Conservation (phyloP, 2,888 invertebrate species). For the Acanthosepion pharaonis region DNA sequence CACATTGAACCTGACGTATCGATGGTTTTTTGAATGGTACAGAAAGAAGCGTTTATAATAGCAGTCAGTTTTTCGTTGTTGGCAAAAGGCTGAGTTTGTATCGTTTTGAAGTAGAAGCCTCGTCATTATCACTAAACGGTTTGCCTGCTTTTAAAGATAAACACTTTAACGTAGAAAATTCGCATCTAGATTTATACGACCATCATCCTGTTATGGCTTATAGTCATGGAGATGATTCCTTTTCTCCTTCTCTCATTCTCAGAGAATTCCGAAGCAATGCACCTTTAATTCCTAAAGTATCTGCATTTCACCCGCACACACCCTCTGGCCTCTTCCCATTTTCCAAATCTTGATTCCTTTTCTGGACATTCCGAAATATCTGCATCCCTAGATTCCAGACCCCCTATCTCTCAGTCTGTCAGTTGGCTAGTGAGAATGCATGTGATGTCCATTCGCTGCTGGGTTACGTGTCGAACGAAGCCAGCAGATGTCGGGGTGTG, state of each 20-base stretch:
- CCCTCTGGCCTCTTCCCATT: neutral
- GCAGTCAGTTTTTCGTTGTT: neutral
- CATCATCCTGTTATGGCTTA: neutral
- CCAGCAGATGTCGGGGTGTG: slow-evolving; percentile 39
- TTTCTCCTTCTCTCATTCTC: neutral
- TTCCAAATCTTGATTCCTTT: neutral
- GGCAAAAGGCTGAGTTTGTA: neutral
- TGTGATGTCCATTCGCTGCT: neutral
- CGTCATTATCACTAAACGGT: neutral
- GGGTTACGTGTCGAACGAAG: neutral
- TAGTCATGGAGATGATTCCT: neutral
- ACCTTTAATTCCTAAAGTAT: neutral
- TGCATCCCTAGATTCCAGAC: neutral
- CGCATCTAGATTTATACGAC: neutral
- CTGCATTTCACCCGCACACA: neutral
- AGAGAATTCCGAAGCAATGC: neutral
- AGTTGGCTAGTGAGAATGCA: neutral
- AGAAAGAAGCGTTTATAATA: neutral
- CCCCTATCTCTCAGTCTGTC: neutral
- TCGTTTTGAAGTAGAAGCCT: neutral
- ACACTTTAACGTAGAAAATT: neutral
- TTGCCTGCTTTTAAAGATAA: neutral
- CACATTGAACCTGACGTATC: too few species aligned
- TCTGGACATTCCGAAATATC: neutral
- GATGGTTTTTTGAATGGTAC: too few species aligned